A percentile compares a stretch with the other conserved stretches of the same genome.
phyloP scores from a whole-genome alignment of 2,888 invertebrate genomes.

The Villa cingulata region DNA sequence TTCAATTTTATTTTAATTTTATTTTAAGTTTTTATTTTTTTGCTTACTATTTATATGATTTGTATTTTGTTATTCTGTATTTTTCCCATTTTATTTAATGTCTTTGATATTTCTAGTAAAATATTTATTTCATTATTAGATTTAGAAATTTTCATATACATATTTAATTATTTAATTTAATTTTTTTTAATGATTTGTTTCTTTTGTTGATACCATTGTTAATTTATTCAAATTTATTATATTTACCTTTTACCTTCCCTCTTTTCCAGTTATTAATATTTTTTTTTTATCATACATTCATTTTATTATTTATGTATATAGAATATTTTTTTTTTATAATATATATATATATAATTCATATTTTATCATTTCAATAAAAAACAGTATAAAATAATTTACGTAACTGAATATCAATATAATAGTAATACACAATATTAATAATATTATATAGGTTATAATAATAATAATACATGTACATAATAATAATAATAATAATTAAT shows the following conservation, averaged over 20 bases:
- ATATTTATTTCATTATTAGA: not conserved
- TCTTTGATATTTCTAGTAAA: not conserved
- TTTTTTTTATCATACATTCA: not conserved
- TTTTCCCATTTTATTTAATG: constrained; percentile 2
- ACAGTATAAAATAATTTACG: not conserved
- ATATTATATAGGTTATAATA: not conserved
- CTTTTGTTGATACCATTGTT: too few relatives aligned
- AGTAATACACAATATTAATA: constrained; percentile 1
- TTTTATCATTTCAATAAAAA: not conserved
- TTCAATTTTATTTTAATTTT: constrained; percentile 7
- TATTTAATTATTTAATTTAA: too few relatives aligned
- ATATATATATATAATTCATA: not conserved
- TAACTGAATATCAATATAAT: not conserved
- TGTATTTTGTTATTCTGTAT: constrained; percentile 2
- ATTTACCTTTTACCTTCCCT: too few relatives aligned
- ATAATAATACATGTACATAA: constrained; percentile 3
- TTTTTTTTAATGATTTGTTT: too few relatives aligned
- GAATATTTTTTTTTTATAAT: not conserved
- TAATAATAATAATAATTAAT: not conserved
- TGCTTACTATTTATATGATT: constrained; percentile 5
- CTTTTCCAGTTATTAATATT: not conserved
- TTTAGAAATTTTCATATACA: too few relatives aligned
- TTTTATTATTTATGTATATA: too few relatives aligned
- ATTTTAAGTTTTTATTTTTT: too few relatives aligned
- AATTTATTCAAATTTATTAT: too few relatives aligned